Conservation (phyloP, 1,140 invertebrate species). For the Camponotus pennsylvanicus region DNA sequence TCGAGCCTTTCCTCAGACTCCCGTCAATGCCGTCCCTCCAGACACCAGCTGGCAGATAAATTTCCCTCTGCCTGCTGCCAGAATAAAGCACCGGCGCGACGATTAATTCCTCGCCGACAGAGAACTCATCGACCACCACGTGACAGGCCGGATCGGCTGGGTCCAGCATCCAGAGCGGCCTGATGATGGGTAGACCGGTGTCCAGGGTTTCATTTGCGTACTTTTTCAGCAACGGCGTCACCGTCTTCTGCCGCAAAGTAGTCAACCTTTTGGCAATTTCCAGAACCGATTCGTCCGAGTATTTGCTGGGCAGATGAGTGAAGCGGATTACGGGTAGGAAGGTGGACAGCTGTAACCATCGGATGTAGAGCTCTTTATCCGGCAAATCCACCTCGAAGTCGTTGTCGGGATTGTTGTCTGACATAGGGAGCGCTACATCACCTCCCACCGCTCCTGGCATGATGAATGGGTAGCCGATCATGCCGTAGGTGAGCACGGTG, state of each 20-base stretch:
- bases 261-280: slow-evolving; percentile 93
- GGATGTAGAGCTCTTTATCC: slow-evolving; percentile 95
- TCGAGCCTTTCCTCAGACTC: slow-evolving; percentile 93
- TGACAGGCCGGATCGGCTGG: slow-evolving; percentile 93
- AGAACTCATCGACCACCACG: slow-evolving; percentile 95
- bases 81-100: slow-evolving; percentile 95
- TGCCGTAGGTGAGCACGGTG: slow-evolving; percentile 94
- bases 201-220: slow-evolving; percentile 92
- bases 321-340: slow-evolving; percentile 97
- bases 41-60: slow-evolving; percentile 95
- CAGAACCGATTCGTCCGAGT: slow-evolving; percentile 91
- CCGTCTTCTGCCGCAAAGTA: slow-evolving; percentile 91
- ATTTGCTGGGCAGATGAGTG: slow-evolving; percentile 95
- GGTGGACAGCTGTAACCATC: slow-evolving; percentile 97
- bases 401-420: slow-evolving; percentile 85
- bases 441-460: slow-evolving; percentile 97
- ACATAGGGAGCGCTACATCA: slow-evolving; percentile 89
- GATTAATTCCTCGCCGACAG: slow-evolving; percentile 95
- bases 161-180: slow-evolving; percentile 97
- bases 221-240: slow-evolving; percentile 92
- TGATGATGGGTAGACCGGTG: slow-evolving; percentile 93
- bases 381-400: slow-evolving; percentile 89
- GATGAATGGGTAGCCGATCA: slow-evolving; percentile 96
- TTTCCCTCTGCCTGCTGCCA: slow-evolving; percentile 87
- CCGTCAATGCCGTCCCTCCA: slow-evolving; percentile 96